phyloP scores from a whole-genome alignment of 2,888 invertebrate genomes.

The Meteorus colon region DNA sequence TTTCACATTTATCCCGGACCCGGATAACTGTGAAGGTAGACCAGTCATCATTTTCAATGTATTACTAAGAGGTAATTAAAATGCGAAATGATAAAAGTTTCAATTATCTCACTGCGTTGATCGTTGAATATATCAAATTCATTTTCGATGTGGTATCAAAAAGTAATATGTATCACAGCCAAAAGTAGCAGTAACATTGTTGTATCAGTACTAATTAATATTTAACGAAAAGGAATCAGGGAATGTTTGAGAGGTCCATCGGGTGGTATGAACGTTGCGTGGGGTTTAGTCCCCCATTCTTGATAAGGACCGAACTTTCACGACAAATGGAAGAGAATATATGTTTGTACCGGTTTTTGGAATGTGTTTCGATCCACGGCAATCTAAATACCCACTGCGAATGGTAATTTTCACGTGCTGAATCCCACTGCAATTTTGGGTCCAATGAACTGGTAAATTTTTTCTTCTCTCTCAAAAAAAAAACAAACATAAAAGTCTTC shows the following conservation, averaged over 20 bases:
- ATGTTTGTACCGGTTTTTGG: conserved; percentile 66
- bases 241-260: background rate
- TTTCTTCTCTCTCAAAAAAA: background rate
- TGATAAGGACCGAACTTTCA: background rate
- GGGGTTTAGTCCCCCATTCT: background rate
- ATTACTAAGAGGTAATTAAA: background rate
- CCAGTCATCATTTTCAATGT: conserved; percentile 17
- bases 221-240: background rate
- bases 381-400: conserved; percentile 23
- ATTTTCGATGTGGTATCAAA: background rate
- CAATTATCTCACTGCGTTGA: background rate
- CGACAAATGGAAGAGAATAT: conserved; percentile 27
- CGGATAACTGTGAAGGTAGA: conserved; percentile 26
- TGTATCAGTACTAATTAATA: background rate
- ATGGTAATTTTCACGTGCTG: conserved; percentile 15
- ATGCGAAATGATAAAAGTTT: background rate
- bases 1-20: conserved; percentile 29
- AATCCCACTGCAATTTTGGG: conserved; percentile 14
- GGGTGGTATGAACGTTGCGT: background rate
- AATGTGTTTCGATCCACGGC: conserved; percentile 53
- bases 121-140: background rate
- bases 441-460: conserved; percentile 35
- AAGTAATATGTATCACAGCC: background rate
- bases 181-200: background rate
- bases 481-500: background rate